Percentiles rank a stretch among this genome's conserved stretches.
These are phyloP conservation scores for Eudorcas thomsonii DNA, from an alignment of 2,113 vertebrate genomes.

Conservation along the genomic window DNA sequence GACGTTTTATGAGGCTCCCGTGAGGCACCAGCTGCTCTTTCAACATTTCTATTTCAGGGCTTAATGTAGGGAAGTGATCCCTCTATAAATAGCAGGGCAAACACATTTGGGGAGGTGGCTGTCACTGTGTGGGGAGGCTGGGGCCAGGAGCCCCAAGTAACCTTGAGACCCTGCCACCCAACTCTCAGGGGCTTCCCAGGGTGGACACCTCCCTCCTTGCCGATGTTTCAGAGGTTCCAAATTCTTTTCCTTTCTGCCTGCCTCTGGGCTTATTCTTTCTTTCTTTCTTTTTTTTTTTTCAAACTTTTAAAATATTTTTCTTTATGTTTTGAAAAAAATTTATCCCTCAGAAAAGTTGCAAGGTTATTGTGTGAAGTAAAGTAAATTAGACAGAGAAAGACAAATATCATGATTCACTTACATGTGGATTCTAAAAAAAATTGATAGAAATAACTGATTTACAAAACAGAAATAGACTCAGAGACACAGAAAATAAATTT, in stretches of 20 bases:
- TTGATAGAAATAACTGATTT: not conserved
- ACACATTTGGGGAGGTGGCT: slow-evolving; percentile 62
- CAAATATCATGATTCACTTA: not conserved
- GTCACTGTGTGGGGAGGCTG: slow-evolving; percentile 40
- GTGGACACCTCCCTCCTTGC: not conserved
- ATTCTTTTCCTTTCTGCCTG: not conserved
- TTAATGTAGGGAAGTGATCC: slow-evolving; percentile 74
- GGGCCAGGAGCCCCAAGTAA: not conserved
- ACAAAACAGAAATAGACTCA: not conserved
- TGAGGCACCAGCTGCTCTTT: slow-evolving; percentile 79
- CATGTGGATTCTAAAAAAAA: not conserved
- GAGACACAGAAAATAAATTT: not conserved
- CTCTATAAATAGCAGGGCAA: slow-evolving; percentile 74
- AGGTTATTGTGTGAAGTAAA: not conserved
- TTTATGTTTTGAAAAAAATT: not conserved
- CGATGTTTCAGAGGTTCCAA: not conserved
- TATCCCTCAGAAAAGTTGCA: not conserved
- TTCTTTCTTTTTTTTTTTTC: not conserved
- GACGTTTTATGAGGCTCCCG: slow-evolving; percentile 78
- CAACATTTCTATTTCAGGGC: slow-evolving; percentile 77
- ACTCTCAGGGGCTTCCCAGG: not conserved
- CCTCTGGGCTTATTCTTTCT: not conserved
- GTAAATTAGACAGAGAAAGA: not conserved
- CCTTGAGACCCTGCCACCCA: not conserved
- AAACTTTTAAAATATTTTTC: not conserved